Evolutionary conservation across 2,888 invertebrate species (phyloP).

Genomic region (Polydesmus complanatus): DNA sequence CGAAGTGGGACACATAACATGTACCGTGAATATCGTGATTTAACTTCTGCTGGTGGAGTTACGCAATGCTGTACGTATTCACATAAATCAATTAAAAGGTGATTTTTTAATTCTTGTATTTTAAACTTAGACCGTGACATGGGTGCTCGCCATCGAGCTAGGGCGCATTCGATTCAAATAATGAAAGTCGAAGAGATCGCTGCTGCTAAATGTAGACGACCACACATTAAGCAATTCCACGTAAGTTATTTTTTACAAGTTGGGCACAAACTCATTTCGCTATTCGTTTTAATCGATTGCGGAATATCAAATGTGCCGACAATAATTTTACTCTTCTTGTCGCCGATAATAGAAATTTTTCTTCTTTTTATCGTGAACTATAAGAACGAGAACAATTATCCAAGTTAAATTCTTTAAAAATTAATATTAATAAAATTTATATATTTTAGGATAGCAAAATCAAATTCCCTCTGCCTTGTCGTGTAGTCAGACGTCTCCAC

Average conservation of each 20-base stretch:
- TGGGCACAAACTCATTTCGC: background rate
- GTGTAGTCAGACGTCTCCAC: slow-evolving; percentile 38
- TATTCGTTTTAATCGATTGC: background rate
- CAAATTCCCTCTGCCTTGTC: slow-evolving; percentile 81
- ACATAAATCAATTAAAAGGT: background rate
- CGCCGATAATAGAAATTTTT: background rate
- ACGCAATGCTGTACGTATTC: slow-evolving; percentile 66
- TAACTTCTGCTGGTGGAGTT: slow-evolving; percentile 88
- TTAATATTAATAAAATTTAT: slow-evolving; percentile 9
- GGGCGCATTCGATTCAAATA: slow-evolving; percentile 94
- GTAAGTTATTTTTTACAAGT: slow-evolving; percentile 32
- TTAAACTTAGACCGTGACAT: slow-evolving; percentile 62
- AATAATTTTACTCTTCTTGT: slow-evolving; percentile 2
- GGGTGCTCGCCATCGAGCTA: slow-evolving; percentile 95
- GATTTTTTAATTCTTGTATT: background rate
- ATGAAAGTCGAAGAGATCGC: slow-evolving; percentile 90
- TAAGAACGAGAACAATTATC: background rate
- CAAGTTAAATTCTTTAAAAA: background rate
- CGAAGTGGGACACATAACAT: slow-evolving; percentile 98
- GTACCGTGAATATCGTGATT: slow-evolving; percentile 98
- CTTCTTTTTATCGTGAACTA: background rate
- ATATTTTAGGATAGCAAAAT: slow-evolving; percentile 58
- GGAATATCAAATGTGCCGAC: background rate
- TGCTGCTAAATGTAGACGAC: slow-evolving; percentile 76
- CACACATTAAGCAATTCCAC: slow-evolving; percentile 96